phyloP scores from a whole-genome alignment of 2,113 vertebrate species.

The Odobenus rosmarus region DNA sequence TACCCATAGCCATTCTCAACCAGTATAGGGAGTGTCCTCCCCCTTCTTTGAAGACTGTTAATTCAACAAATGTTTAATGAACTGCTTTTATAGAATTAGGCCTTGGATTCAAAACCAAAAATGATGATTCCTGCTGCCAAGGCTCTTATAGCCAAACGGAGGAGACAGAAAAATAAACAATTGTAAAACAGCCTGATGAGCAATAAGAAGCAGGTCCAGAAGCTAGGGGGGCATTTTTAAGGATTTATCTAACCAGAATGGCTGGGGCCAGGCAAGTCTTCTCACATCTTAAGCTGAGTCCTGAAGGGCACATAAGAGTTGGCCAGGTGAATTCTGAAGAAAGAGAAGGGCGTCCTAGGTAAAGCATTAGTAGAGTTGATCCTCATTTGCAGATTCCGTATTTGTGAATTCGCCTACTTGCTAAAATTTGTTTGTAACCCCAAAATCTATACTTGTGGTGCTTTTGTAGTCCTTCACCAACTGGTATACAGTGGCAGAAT shows the following conservation, averaged over 20 bases:
- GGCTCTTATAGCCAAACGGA: conserved; percentile 7
- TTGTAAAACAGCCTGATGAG: background rate
- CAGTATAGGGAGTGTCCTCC: background rate
- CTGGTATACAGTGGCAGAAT: background rate
- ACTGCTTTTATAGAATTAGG: background rate
- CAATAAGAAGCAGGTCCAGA: background rate
- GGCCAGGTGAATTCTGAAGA: background rate
- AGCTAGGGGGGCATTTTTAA: background rate
- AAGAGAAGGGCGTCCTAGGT: background rate
- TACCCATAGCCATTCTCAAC: background rate
- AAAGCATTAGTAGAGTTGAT: background rate
- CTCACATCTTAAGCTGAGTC: background rate
- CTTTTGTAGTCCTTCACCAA: background rate
- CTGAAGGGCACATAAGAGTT: conserved; percentile 2
- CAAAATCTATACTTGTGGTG: background rate
- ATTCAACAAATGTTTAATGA: conserved; percentile 46
- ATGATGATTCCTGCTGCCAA: background rate
- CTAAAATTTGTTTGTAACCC: conserved; percentile 1
- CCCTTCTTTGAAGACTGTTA: background rate
- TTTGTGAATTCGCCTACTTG: background rate
- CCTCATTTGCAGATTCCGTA: background rate
- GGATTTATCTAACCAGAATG: background rate
- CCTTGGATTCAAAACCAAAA: conserved; percentile 35
- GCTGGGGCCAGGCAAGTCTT: background rate
- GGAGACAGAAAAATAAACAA: background rate